These are phyloP conservation scores for Peromyscus aztecus DNA, from an alignment of 2,797 vertebrate genomes.

Conservation along the genomic window DNA sequence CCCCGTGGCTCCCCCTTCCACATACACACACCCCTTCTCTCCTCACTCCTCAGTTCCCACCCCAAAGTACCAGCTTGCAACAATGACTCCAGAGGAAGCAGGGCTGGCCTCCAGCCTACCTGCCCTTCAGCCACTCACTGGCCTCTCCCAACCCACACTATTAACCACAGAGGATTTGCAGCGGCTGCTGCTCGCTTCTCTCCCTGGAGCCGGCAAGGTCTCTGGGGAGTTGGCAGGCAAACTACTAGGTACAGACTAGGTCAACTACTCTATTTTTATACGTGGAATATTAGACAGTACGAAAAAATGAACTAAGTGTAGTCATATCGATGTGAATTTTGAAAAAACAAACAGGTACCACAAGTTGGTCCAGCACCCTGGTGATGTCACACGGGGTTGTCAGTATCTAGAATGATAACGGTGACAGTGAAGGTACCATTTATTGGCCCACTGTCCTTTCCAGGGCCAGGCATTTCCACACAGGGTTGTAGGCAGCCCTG, in stretches of 20 bases:
- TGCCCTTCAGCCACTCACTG: not conserved
- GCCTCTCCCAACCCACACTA: not conserved
- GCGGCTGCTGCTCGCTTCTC: not conserved
- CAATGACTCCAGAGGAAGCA: not conserved
- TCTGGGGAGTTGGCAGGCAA: not conserved
- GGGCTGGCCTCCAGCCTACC: not conserved
- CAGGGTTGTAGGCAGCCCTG: not conserved
- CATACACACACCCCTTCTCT: not conserved
- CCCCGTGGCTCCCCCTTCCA: accelerated
- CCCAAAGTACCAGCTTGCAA: not conserved
- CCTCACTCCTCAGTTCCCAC: not conserved
- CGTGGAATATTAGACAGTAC: not conserved
- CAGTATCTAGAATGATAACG: not conserved
- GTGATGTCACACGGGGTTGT: not conserved
- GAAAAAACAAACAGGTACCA: too few species aligned
- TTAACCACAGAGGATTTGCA: not conserved
- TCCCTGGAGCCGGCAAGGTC: not conserved
- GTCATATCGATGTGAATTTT: not conserved
- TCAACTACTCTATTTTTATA: not conserved
- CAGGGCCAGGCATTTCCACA: not conserved
- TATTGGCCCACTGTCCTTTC: not conserved
- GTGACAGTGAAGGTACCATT: not conserved
- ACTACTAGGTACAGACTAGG: not conserved
- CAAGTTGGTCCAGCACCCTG: not conserved
- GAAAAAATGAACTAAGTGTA: not conserved